Conservation (phyloP, 2,888 invertebrate species). For the Agrotis exclamationis region DNA sequence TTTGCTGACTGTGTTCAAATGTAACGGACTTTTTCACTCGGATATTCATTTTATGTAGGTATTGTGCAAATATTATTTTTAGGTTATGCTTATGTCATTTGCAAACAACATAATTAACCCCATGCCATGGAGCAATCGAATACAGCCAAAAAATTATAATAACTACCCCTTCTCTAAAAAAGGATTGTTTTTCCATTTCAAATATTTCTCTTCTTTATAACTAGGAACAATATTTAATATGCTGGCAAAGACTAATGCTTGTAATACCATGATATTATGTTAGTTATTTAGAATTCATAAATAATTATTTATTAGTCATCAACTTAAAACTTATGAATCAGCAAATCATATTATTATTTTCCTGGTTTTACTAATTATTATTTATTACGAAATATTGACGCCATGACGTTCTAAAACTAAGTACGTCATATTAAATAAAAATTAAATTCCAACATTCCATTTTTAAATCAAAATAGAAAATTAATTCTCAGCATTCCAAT, state of each 20-base stretch:
- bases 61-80: neutral
- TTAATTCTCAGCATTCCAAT: neutral
- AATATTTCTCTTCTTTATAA: too few species aligned
- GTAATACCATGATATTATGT: neutral
- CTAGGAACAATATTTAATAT: too few species aligned
- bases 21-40: neutral
- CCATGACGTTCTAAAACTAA: neutral
- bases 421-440: neutral
- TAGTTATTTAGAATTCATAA: slow-evolving; percentile 9
- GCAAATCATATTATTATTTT: neutral
- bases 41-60: neutral
- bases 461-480: too few species aligned
- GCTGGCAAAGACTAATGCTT: neutral
- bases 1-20: slow-evolving; percentile 1
- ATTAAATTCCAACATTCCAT: neutral
- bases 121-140: too few species aligned
- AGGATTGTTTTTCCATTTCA: too few species aligned
- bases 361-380: neutral
- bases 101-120: neutral
- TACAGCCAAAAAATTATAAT: too few species aligned
- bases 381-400: neutral
- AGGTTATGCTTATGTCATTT: neutral
- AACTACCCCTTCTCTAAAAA: too few species aligned
- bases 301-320: too few species aligned
- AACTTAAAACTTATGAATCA: slow-evolving; percentile 9